These are phyloP conservation scores for Microctenopoma lineatum DNA, from an alignment of 2,797 vertebrate species.

Conservation along the genomic window DNA sequence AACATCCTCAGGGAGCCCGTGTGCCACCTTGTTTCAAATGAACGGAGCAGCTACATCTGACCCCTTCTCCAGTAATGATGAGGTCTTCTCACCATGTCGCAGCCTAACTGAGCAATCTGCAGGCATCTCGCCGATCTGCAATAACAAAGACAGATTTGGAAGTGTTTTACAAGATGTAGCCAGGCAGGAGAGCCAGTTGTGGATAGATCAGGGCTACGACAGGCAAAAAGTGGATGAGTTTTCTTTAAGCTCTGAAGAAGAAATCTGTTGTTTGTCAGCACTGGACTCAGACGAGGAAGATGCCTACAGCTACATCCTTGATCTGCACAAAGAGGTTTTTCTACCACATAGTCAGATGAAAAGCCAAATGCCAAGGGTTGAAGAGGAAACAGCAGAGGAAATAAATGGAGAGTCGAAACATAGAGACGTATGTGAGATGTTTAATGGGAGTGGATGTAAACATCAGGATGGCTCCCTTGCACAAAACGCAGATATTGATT, in stretches of 20 bases:
- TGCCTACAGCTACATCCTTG: slow-evolving; percentile 74
- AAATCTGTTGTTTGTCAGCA: slow-evolving; percentile 57
- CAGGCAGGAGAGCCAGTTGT: slow-evolving; percentile 51
- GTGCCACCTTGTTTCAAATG: background rate
- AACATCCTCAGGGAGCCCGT: slow-evolving; percentile 31
- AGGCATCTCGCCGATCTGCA: slow-evolving; percentile 2
- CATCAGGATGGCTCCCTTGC: background rate
- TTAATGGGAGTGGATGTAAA: slow-evolving; percentile 18
- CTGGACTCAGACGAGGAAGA: slow-evolving; percentile 81
- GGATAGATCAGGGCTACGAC: slow-evolving; percentile 43
- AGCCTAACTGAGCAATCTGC: background rate
- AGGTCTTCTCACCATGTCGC: background rate
- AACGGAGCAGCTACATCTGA: background rate
- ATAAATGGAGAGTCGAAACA: slow-evolving; percentile 23
- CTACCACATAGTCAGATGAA: slow-evolving; percentile 30
- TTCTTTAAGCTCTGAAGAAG: slow-evolving; percentile 71
- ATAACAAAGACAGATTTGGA: slow-evolving; percentile 7
- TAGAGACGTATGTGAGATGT: background rate
- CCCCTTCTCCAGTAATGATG: background rate
- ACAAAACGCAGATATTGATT: slow-evolving; percentile 13
- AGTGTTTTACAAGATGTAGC: slow-evolving; percentile 14
- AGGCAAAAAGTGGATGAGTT: slow-evolving; percentile 22
- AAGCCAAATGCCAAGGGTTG: slow-evolving; percentile 42
- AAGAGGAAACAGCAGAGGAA: slow-evolving; percentile 60
- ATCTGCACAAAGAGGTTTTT: slow-evolving; percentile 73